Conservation (phyloP, 2,888 invertebrate genomes). For the Lissonota sp. region DNA sequence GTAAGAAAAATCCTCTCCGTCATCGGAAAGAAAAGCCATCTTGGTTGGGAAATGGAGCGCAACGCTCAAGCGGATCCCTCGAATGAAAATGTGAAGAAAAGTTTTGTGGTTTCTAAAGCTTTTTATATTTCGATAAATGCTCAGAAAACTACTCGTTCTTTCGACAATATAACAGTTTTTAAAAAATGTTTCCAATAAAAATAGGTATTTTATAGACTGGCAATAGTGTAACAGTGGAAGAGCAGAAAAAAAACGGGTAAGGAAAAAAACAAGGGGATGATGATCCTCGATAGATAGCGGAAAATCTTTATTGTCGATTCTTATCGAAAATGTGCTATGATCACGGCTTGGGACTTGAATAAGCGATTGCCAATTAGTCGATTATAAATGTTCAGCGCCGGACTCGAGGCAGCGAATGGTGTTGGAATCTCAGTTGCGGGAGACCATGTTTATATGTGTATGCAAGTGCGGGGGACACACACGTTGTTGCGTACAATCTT, state of each 20-base stretch:
- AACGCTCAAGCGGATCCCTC: neutral
- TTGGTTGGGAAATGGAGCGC: neutral
- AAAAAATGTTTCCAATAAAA: no score
- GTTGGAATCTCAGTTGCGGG: conserved; percentile 39
- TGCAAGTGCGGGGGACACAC: conserved; percentile 8
- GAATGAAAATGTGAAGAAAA: neutral
- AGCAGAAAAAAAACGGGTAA: no score
- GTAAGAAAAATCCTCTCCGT: neutral
- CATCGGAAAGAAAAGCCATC: neutral
- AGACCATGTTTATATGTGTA: neutral
- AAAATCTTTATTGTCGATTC: conserved; percentile 65
- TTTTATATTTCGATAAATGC: no score
- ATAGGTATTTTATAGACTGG: no score
- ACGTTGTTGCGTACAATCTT: conserved; percentile 21
- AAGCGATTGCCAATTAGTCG: conserved; percentile 71
- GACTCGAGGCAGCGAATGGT: conserved; percentile 62
- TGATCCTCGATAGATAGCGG: conserved; percentile 46
- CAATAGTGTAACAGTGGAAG: neutral
- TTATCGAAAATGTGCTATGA: conserved; percentile 63
- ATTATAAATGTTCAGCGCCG: conserved; percentile 67
- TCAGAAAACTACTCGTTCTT: no score
- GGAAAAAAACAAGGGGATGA: conserved; percentile 52
- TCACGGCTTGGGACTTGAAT: conserved; percentile 59
- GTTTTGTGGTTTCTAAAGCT: neutral
- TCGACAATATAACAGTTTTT: no score